phyloP scores from a whole-genome alignment of 1,140 invertebrate genomes.

The Sesamia nonagrioides region DNA sequence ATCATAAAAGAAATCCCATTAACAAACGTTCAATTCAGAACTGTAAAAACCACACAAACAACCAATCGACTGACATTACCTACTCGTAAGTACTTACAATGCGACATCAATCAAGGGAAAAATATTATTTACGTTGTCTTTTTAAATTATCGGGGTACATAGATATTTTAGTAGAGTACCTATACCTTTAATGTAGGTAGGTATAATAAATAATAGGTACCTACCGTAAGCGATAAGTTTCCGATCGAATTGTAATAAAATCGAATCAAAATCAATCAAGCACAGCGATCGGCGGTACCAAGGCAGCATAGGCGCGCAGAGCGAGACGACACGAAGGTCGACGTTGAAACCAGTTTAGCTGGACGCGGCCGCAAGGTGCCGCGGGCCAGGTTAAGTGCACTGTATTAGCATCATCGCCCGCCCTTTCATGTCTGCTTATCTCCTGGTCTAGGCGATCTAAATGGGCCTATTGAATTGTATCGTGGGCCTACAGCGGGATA shows the following conservation, averaged over 20 bases:
- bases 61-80: no score
- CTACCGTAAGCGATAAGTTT: conserved; percentile 14
- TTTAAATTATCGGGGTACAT: no score
- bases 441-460: conserved; percentile 78
- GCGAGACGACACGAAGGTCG: conserved; percentile 80
- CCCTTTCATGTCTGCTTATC: conserved; percentile 84
- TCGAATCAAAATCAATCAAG: conserved; percentile 72
- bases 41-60: no score
- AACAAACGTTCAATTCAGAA: no score
- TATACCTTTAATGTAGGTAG: not conserved
- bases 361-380: conserved; percentile 83
- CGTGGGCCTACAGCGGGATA: conserved; percentile 53
- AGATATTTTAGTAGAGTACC: not conserved
- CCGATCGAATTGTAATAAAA: conserved; percentile 54
- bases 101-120: no score
- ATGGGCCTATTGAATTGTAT: conserved; percentile 81
- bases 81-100: no score
- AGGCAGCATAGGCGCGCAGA: conserved; percentile 73
- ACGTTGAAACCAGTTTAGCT: conserved; percentile 80
- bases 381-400: conserved; percentile 83
- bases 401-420: conserved; percentile 83
- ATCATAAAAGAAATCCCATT: no score
- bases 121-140: no score
- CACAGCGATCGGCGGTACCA: conserved; percentile 75
- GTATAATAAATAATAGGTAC: not conserved